Evolutionary conservation across 2,888 invertebrate species (phyloP).

Genomic region (Anoncus sp.): DNA sequence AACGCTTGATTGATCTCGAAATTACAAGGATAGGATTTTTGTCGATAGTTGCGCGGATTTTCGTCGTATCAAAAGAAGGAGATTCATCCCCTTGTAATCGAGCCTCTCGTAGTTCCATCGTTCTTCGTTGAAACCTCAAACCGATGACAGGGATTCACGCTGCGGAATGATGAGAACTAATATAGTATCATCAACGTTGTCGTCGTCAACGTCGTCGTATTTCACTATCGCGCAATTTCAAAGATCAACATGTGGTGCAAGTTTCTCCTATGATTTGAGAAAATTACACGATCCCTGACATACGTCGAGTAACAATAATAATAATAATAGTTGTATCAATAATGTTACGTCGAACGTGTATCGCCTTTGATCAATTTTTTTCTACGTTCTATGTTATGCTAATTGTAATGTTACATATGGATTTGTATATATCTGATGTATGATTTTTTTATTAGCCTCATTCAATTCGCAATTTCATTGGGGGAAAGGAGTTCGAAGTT

Average conservation of each 20-base stretch:
- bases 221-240: slow-evolving; percentile 34
- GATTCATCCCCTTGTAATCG: slow-evolving; percentile 48
- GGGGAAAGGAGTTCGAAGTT: not conserved
- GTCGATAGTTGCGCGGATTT: slow-evolving; percentile 34
- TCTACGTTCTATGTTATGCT: not conserved
- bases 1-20: slow-evolving; percentile 48
- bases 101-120: slow-evolving; percentile 5
- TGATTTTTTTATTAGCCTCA: slow-evolving; percentile 3
- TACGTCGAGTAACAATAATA: slow-evolving; percentile 3
- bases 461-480: not conserved
- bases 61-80: slow-evolving; percentile 32
- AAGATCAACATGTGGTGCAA: slow-evolving; percentile 7
- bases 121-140: slow-evolving; percentile 2
- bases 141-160: slow-evolving; percentile 52
- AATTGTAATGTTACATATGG: not conserved
- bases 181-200: not conserved
- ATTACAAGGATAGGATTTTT: slow-evolving; percentile 41
- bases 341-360: not conserved
- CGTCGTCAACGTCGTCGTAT: not conserved
- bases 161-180: slow-evolving; percentile 33
- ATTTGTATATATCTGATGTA: slow-evolving; percentile 33
- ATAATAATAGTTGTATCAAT: not conserved
- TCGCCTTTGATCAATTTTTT: slow-evolving; percentile 53
- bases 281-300: slow-evolving; percentile 34
- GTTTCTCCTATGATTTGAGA: slow-evolving; percentile 28